Conservation (phyloP, 2,888 invertebrate species). For the Cosmorhoe ocellata region DNA sequence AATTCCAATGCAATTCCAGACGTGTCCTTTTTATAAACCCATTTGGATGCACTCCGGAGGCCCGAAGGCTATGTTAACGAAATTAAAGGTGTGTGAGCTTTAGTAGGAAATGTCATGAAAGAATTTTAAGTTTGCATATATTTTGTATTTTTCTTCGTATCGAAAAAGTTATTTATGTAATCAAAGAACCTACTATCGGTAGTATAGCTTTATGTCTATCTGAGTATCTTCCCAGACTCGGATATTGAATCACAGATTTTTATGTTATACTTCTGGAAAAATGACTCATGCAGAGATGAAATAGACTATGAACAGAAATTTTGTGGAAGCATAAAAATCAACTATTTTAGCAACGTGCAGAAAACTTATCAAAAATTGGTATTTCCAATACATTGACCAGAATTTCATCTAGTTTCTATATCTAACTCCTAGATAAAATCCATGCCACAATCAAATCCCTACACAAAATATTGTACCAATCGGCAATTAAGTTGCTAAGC, state of each 20-base stretch:
- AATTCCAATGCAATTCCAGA: constrained; percentile 71
- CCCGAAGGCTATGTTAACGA: constrained; percentile 47
- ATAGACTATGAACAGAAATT: too few relatives aligned
- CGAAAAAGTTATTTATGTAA: too few relatives aligned
- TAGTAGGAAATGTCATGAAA: constrained; percentile 10
- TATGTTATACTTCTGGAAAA: too few relatives aligned
- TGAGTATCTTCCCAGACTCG: too few relatives aligned
- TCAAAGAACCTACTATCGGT: too few relatives aligned
- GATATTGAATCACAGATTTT: too few relatives aligned
- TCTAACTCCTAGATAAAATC: neutral
- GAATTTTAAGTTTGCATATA: constrained; percentile 12
- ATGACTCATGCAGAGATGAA: too few relatives aligned
- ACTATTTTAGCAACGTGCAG: too few relatives aligned
- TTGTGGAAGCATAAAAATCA: too few relatives aligned
- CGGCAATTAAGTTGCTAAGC: constrained; percentile 25
- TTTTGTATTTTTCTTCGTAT: neutral
- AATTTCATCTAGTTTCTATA: neutral
- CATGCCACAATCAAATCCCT: neutral
- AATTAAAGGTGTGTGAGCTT: constrained; percentile 35
- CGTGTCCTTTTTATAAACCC: constrained; percentile 69
- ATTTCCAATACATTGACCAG: too few relatives aligned
- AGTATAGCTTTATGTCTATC: too few relatives aligned
- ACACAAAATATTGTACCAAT: constrained; percentile 9
- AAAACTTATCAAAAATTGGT: too few relatives aligned
- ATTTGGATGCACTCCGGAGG: constrained; percentile 60